Conservation (phyloP, 2,113 vertebrate genomes). For the Otis tarda region DNA sequence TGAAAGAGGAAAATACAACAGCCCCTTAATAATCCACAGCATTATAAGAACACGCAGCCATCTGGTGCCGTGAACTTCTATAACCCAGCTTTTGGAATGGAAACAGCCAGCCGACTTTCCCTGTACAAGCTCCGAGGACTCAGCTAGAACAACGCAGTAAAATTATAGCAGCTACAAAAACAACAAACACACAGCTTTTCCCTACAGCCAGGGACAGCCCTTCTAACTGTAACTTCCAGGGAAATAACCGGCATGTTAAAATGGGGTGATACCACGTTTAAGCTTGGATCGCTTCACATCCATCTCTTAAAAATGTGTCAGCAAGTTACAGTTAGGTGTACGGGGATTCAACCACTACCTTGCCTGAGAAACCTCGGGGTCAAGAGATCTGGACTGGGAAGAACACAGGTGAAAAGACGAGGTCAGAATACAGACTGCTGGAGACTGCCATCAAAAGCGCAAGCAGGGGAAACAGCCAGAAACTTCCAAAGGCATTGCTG, state of each 20-base stretch:
- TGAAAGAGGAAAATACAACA: slow-evolving; percentile 53
- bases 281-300: background rate
- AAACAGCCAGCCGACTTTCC: slow-evolving; percentile 10
- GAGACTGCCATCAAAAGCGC: background rate
- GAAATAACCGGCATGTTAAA: background rate
- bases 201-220: background rate
- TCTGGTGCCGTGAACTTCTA: slow-evolving; percentile 59
- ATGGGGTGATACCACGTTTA: background rate
- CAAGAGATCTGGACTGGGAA: background rate
- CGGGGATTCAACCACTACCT: background rate
- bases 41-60: slow-evolving; percentile 47
- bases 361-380: background rate
- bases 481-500: background rate
- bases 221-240: background rate
- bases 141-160: background rate
- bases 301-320: background rate
- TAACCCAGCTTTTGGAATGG: slow-evolving; percentile 56
- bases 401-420: background rate
- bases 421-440: background rate
- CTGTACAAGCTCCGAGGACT: background rate
- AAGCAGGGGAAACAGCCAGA: background rate
- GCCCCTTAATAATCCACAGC: slow-evolving; percentile 64
- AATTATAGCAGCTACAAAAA: slow-evolving; percentile 8
- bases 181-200: background rate
- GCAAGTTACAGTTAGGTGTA: background rate